Conservation (phyloP, 2,888 invertebrate genomes). For the Pogonocherus hispidulus region DNA sequence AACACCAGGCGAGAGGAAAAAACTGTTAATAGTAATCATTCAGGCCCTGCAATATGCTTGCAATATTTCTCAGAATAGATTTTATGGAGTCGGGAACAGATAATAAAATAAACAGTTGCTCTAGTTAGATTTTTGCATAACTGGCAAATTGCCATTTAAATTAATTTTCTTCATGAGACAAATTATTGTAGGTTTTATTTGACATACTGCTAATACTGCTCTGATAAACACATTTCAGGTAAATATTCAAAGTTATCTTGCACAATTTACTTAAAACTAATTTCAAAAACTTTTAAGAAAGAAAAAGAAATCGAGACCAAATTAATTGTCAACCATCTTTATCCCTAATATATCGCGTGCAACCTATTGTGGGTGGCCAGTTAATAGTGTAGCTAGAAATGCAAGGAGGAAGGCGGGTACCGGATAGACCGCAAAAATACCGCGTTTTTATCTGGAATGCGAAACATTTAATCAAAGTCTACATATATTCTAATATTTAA, state of each 20-base stretch:
- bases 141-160: constrained; percentile 41
- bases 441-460: not conserved
- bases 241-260: too few relatives aligned
- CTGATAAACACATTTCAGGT: too few relatives aligned
- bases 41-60: too few relatives aligned
- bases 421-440: not conserved
- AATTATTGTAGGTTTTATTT: not conserved
- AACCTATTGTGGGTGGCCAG: constrained; percentile 2
- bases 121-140: constrained; percentile 35
- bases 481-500: too few relatives aligned
- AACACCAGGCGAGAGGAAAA: too few relatives aligned
- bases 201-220: too few relatives aligned
- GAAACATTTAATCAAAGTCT: constrained; percentile 1
- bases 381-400: not conserved
- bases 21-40: too few relatives aligned
- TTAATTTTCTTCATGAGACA: constrained; percentile 24
- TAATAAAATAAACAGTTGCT: constrained; percentile 23
- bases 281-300: too few relatives aligned
- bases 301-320: too few relatives aligned
- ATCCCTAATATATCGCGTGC: constrained; percentile 11
- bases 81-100: constrained; percentile 13
- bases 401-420: constrained; percentile 7
- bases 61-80: constrained; percentile 9
- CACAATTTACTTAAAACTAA: too few relatives aligned
- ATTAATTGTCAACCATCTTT: too few relatives aligned